Percentiles rank a stretch among this genome's conserved stretches.
phyloP scores from a whole-genome alignment of 37 sponge, comb jelly and placozoan genomes.

The Dysidea cf. avara region DNA sequence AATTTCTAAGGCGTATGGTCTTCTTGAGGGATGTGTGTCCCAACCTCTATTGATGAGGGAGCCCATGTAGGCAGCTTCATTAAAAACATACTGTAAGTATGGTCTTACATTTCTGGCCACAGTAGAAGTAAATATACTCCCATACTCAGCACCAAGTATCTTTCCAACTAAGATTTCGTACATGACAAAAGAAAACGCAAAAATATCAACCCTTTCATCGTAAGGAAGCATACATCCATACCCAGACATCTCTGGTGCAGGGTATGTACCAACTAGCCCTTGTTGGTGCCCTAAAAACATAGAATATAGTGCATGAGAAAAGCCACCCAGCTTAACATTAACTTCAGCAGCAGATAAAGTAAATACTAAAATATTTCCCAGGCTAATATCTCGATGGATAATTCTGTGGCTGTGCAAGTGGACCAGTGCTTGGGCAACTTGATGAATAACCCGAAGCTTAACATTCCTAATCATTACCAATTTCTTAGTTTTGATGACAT shows the following conservation, averaged over 20 bases:
- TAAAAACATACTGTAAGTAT: slow-evolving; percentile 17
- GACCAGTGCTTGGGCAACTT: slow-evolving; percentile 43
- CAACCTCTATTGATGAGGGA: slow-evolving; percentile 47
- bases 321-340: slow-evolving; percentile 59
- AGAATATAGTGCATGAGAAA: slow-evolving; percentile 40
- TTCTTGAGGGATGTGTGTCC: slow-evolving; percentile 36
- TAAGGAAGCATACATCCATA: slow-evolving; percentile 20
- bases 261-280: slow-evolving; percentile 43
- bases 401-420: slow-evolving; percentile 37
- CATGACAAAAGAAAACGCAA: slow-evolving; percentile 66
- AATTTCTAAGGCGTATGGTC: slow-evolving; percentile 54
- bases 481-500: slow-evolving; percentile 26
- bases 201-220: slow-evolving; percentile 71
- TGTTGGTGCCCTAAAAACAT: slow-evolving; percentile 27
- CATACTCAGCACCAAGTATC: slow-evolving; percentile 6
- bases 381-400: slow-evolving; percentile 61
- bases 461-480: slow-evolving; percentile 19
- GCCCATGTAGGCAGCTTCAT: slow-evolving; percentile 35
- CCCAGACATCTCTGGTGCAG: slow-evolving; percentile 71
- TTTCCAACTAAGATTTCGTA: slow-evolving; percentile 60
- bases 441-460: slow-evolving; percentile 52
- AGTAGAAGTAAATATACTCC: not conserved
- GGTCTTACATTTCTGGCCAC: slow-evolving; percentile 33
- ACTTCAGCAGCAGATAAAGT: slow-evolving; percentile 23
- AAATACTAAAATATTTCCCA: slow-evolving; percentile 59